phyloP scores from a whole-genome alignment of 64 coral and sea anemone species.

The Trachythela sp. region DNA sequence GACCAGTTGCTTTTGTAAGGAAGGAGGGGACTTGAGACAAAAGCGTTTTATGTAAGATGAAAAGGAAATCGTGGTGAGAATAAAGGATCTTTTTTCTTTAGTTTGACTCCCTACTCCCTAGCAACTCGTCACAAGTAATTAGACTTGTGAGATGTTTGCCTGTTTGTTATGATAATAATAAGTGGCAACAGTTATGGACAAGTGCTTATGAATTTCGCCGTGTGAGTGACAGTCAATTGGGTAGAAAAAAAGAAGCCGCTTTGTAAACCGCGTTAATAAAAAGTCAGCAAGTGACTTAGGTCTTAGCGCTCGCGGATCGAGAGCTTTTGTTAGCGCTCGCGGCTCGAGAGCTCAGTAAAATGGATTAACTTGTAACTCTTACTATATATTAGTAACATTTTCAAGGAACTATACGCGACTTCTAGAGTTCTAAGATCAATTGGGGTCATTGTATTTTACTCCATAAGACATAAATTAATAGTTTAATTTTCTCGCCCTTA shows the following conservation, averaged over 20 bases:
- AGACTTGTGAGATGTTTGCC: not conserved
- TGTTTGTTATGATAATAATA: not conserved
- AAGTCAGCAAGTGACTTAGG: not conserved
- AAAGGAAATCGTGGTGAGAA: not conserved
- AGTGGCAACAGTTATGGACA: not conserved
- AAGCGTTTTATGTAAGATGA: not conserved
- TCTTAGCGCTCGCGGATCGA: no score
- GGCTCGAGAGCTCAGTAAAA: no score
- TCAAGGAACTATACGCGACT: not conserved
- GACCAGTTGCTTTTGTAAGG: not conserved
- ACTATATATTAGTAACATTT: not conserved
- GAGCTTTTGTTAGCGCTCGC: no score
- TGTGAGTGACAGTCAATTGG: not conserved
- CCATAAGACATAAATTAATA: no score
- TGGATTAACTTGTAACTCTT: no score
- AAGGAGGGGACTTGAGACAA: not conserved
- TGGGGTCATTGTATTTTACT: no score
- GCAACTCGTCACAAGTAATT: not conserved
- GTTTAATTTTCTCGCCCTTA: not conserved
- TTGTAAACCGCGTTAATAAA: not conserved
- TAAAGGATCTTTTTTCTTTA: no score
- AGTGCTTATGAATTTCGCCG: not conserved
- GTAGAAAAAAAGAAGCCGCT: not conserved
- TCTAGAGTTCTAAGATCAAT: no score
- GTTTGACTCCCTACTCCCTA: not conserved